Conservation (phyloP, 2,113 vertebrate species). For the Sturnira hondurensis region DNA sequence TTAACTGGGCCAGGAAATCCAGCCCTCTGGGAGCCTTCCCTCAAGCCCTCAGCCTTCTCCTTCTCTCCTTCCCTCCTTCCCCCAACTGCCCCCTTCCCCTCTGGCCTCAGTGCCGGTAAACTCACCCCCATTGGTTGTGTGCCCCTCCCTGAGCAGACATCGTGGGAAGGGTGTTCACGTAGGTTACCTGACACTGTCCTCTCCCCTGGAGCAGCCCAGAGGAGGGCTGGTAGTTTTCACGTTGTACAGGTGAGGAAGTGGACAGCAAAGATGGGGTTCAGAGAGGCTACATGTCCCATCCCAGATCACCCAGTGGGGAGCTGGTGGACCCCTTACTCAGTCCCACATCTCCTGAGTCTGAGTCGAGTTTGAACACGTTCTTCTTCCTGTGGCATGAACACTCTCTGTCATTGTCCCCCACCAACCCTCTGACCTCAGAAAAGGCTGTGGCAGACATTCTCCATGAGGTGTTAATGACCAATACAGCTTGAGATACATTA, state of each 20-base stretch:
- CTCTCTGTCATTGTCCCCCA: neutral
- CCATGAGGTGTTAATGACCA: neutral
- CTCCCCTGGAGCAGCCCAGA: neutral
- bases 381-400: rapidly evolving
- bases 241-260: neutral
- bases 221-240: rapidly evolving
- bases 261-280: neutral
- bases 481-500: neutral
- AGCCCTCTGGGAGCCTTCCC: neutral
- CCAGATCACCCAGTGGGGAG: neutral
- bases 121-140: rapidly evolving
- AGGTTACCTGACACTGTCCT: neutral
- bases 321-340: neutral
- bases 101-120: neutral
- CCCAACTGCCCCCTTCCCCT: neutral
- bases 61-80: rapidly evolving
- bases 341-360: neutral
- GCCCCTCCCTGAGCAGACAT: rapidly evolving
- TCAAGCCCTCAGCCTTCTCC: neutral
- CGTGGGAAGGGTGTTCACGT: rapidly evolving
- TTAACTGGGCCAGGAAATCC: neutral
- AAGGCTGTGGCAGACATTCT: neutral
- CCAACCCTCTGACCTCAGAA: neutral
- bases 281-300: neutral
- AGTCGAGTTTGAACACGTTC: neutral